These are phyloP conservation scores for Tenthredo scrophulariae DNA, from an alignment of 2,888 invertebrate genomes.

Conservation along the genomic window DNA sequence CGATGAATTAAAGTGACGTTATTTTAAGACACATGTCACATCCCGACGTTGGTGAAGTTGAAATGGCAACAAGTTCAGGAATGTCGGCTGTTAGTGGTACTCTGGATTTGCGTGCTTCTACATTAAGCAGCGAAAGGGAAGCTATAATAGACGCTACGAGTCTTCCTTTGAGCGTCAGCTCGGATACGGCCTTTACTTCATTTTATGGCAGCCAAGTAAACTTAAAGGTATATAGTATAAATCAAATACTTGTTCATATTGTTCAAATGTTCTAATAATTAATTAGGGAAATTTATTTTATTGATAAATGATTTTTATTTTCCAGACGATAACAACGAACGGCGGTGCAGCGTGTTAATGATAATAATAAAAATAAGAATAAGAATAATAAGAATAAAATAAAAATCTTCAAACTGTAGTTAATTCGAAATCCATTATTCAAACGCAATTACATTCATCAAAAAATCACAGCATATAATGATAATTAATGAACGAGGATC, in stretches of 20 bases:
- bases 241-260: neutral
- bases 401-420: slow-evolving; percentile 14
- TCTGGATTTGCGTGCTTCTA: slow-evolving; percentile 78
- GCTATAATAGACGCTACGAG: slow-evolving; percentile 75
- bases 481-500: neutral
- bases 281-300: neutral
- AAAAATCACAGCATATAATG: slow-evolving; percentile 13
- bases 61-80: slow-evolving; percentile 74
- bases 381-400: neutral
- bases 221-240: slow-evolving; percentile 61
- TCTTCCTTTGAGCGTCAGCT: slow-evolving; percentile 79
- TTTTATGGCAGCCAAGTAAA: slow-evolving; percentile 80
- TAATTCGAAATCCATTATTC: slow-evolving; percentile 44
- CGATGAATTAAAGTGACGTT: slow-evolving; percentile 66
- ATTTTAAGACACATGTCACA: slow-evolving; percentile 75
- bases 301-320: neutral
- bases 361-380: neutral
- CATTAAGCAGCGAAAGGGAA: slow-evolving; percentile 76
- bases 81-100: slow-evolving; percentile 75
- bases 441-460: slow-evolving; percentile 3
- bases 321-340: slow-evolving; percentile 49
- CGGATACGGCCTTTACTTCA: slow-evolving; percentile 80
- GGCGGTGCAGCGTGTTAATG: slow-evolving; percentile 46
- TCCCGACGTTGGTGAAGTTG: slow-evolving; percentile 73
- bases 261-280: too few relatives aligned